phyloP scores from a whole-genome alignment of 2,113 vertebrate genomes.

The Hirundichthys speculiger region DNA sequence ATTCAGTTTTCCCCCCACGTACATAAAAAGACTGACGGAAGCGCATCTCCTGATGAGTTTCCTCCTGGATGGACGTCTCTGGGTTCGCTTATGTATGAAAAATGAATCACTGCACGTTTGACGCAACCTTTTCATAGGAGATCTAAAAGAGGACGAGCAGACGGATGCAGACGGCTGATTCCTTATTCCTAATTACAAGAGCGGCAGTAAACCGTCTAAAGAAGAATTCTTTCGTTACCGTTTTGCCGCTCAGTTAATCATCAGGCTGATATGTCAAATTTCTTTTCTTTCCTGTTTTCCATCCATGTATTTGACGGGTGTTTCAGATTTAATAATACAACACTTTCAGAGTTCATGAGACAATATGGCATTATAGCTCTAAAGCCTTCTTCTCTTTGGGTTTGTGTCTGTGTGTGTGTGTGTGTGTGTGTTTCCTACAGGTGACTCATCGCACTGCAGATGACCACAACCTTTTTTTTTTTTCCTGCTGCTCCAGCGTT shows the following conservation, averaged over 20 bases:
- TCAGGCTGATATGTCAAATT: constrained; percentile 8
- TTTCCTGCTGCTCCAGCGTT: constrained; percentile 58
- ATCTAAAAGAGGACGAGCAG: constrained; percentile 27
- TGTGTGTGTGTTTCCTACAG: constrained; percentile 70
- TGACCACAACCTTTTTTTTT: constrained; percentile 72
- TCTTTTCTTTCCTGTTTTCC: constrained; percentile 19
- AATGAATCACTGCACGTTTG: constrained; percentile 19
- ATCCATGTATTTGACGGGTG: constrained; percentile 13
- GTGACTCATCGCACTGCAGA: constrained; percentile 82
- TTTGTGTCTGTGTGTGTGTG: constrained; percentile 26
- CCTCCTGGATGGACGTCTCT: neutral
- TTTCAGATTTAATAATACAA: constrained; percentile 36
- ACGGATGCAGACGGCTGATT: constrained; percentile 49
- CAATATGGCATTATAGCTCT: constrained; percentile 58
- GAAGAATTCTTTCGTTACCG: constrained; percentile 49
- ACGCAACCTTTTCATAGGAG: constrained; percentile 25
- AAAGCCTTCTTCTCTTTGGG: constrained; percentile 59
- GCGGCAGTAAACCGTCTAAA: constrained; percentile 28
- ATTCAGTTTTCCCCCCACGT: too few relatives aligned
- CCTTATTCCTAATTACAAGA: constrained; percentile 40
- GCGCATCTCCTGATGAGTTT: neutral
- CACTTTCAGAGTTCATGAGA: constrained; percentile 38
- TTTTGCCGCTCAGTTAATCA: constrained; percentile 40
- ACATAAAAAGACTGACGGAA: neutral
- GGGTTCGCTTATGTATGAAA: constrained; percentile 1